These are phyloP conservation scores for Pentalonia nigronervosa DNA, from an alignment of 1,140 invertebrate genomes.

Conservation along the genomic window DNA sequence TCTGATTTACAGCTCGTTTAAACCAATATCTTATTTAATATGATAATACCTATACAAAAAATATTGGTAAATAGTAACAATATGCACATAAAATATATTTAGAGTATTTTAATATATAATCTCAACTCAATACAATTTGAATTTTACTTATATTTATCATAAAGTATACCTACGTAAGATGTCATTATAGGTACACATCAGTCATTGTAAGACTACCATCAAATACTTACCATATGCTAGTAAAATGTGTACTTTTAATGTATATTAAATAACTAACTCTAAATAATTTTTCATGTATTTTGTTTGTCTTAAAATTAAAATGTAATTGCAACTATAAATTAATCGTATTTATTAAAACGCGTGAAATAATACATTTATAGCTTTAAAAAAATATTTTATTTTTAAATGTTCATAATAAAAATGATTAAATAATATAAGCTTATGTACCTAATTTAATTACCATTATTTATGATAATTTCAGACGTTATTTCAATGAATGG, in stretches of 20 bases:
- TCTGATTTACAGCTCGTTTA: not conserved
- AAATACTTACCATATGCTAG: not conserved
- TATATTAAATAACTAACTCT: not conserved
- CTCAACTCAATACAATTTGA: not conserved
- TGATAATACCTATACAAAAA: not conserved
- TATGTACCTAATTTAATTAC: not conserved
- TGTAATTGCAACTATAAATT: not conserved
- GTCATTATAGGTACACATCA: not conserved
- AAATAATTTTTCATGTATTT: not conserved
- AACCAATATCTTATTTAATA: not conserved
- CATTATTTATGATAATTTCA: conserved; percentile 47
- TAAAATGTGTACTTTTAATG: too few relatives aligned
- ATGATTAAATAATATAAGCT: conserved; percentile 12
- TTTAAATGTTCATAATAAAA: not conserved
- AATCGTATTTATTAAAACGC: not conserved
- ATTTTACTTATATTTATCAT: not conserved
- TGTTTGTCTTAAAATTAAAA: not conserved
- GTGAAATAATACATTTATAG: not conserved
- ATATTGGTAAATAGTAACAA: not conserved
- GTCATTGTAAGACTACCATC: not conserved
- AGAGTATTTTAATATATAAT: not conserved
- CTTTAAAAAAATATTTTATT: not conserved
- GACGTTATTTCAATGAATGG: conserved; percentile 27
- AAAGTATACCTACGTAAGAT: not conserved
- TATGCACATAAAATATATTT: not conserved